A percentile compares a stretch with the other conserved stretches of the same genome.
phyloP scores from a whole-genome alignment of 64 coral and sea anemone genomes.

The Dendronephthya gigantea region DNA sequence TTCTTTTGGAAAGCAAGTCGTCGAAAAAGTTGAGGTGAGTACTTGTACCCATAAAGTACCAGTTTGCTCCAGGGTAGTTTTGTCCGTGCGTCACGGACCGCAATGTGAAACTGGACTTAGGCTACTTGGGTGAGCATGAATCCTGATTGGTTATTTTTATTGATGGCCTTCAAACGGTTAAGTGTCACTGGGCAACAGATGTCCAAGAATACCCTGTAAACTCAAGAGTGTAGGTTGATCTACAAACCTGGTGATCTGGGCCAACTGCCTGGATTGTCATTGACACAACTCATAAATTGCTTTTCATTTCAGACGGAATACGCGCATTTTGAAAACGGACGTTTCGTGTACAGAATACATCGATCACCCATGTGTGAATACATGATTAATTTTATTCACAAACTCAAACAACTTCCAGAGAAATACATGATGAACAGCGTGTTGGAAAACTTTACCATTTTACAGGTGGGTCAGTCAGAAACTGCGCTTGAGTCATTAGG shows the following conservation, averaged over 20 bases:
- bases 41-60: no score
- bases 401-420: constrained; percentile 89
- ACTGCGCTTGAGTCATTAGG: not conserved
- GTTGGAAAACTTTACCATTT: constrained; percentile 90
- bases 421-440: constrained; percentile 99
- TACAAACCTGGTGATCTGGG: no score
- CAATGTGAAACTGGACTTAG: no score
- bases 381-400: constrained; percentile 99
- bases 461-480: constrained; percentile 45
- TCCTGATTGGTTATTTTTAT: no score
- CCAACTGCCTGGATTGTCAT: no score
- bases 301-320: constrained; percentile 71
- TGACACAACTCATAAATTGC: not conserved
- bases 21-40: constrained; percentile 96
- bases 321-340: constrained; percentile 91
- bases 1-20: constrained; percentile 99
- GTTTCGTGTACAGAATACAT: constrained; percentile 93
- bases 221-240: not conserved
- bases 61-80: no score
- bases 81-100: no score
- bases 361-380: constrained; percentile 97
- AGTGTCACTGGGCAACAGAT: no score
- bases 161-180: no score
- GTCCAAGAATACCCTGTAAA: no score
- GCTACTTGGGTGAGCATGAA: no score